phyloP scores from a whole-genome alignment of 2,888 invertebrate species.

The Mimachlamys varia region DNA sequence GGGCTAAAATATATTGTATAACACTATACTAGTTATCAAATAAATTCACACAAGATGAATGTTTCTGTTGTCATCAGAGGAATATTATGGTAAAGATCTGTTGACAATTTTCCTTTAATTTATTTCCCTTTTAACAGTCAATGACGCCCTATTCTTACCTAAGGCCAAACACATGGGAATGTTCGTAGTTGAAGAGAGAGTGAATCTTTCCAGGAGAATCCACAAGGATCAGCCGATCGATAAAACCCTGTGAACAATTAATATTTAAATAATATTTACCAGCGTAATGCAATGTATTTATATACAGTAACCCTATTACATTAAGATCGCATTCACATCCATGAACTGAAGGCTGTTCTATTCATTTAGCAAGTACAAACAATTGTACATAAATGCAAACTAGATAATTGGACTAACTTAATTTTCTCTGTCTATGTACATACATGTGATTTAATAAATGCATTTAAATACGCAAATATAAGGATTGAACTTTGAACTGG shows the following conservation, averaged over 20 bases:
- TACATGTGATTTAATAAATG: too few species aligned
- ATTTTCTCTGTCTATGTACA: too few species aligned
- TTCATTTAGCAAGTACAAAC: too few species aligned
- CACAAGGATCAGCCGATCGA: conserved; percentile 79
- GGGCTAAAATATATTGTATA: neutral
- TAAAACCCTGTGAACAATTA: conserved; percentile 71
- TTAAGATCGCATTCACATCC: too few species aligned
- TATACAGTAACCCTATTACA: too few species aligned
- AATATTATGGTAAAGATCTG: neutral
- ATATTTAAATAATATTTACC: neutral
- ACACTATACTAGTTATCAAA: too few species aligned
- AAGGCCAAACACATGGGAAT: conserved; percentile 80
- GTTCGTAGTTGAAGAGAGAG: conserved; percentile 80
- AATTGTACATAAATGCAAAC: too few species aligned
- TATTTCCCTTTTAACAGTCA: neutral
- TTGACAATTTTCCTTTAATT: neutral
- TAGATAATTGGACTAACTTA: too few species aligned
- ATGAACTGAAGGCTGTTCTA: too few species aligned
- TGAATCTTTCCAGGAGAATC: conserved; percentile 76
- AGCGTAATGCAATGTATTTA: too few species aligned
- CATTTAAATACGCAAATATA: too few species aligned
- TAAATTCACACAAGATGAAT: neutral
- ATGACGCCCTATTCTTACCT: conserved; percentile 62
- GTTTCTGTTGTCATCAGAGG: neutral
- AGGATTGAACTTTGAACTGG: too few species aligned